Percentiles rank a stretch among this genome's conserved stretches.
These are phyloP conservation scores for Struthio camelus DNA, from an alignment of 2,113 vertebrate genomes.

Conservation along the genomic window DNA sequence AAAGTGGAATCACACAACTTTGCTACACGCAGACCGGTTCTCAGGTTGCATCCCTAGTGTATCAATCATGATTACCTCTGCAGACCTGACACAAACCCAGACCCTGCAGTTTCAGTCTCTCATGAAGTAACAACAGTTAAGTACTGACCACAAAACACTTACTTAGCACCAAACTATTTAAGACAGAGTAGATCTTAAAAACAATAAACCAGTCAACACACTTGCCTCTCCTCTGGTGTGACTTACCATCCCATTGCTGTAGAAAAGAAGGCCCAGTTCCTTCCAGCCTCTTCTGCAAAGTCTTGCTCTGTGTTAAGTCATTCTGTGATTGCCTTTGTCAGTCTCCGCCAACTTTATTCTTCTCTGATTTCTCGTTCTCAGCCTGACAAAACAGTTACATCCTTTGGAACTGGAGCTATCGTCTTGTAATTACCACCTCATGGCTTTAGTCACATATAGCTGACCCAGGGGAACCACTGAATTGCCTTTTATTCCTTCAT, in stretches of 20 bases:
- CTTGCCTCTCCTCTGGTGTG: background rate
- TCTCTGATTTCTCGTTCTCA: background rate
- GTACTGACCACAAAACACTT: background rate
- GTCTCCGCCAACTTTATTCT: background rate
- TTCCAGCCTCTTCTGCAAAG: background rate
- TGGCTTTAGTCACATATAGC: background rate
- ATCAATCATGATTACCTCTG: background rate
- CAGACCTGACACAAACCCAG: background rate
- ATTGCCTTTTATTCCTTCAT: slow-evolving; percentile 58
- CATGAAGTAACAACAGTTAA: background rate
- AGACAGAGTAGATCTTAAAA: background rate
- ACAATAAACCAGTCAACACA: background rate
- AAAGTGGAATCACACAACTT: background rate
- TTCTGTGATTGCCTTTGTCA: background rate
- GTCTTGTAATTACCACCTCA: background rate
- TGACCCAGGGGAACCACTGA: slow-evolving; percentile 27
- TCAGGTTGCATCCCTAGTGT: background rate
- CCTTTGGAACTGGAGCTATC: background rate
- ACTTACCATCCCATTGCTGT: background rate
- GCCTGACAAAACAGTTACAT: slow-evolving; percentile 16
- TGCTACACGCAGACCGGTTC: background rate
- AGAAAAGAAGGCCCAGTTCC: background rate
- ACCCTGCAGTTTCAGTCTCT: background rate
- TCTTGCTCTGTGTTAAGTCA: background rate
- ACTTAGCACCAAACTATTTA: background rate